These are phyloP conservation scores for Harpegnathos saltator DNA, from an alignment of 1,140 invertebrate genomes.

Conservation along the genomic window DNA sequence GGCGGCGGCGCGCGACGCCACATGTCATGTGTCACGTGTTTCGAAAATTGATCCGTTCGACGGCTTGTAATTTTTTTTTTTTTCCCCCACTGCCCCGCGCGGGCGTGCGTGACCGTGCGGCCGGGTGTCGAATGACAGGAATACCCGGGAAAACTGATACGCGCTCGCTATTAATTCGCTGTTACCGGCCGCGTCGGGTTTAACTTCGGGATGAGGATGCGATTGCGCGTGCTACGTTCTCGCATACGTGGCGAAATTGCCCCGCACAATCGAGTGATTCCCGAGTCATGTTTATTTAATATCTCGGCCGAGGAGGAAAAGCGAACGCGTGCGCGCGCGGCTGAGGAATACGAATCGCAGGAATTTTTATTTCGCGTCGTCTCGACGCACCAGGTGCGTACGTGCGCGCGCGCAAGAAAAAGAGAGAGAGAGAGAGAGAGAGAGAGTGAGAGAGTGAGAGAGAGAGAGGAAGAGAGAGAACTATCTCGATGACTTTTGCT, in stretches of 20 bases:
- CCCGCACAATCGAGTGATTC: constrained; percentile 16
- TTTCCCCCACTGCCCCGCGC: neutral
- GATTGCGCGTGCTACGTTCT: constrained; percentile 9
- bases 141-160: constrained; percentile 37
- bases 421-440: no score
- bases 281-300: constrained; percentile 44
- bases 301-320: neutral
- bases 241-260: neutral
- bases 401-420: no score
- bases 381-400: neutral
- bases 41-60: constrained; percentile 13
- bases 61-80: constrained; percentile 11
- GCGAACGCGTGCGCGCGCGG: no score
- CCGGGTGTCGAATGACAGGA: neutral
- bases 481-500: constrained; percentile 8
- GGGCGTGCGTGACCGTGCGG: neutral
- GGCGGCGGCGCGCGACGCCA: no score
- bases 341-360: constrained; percentile 23
- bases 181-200: constrained; percentile 15
- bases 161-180: constrained; percentile 40
- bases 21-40: neutral
- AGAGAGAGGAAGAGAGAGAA: no score
- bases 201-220: constrained; percentile 21
- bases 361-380: constrained; percentile 30
- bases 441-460: no score